Conservation (phyloP, 1,140 invertebrate genomes). For the Drosophila varians region DNA sequence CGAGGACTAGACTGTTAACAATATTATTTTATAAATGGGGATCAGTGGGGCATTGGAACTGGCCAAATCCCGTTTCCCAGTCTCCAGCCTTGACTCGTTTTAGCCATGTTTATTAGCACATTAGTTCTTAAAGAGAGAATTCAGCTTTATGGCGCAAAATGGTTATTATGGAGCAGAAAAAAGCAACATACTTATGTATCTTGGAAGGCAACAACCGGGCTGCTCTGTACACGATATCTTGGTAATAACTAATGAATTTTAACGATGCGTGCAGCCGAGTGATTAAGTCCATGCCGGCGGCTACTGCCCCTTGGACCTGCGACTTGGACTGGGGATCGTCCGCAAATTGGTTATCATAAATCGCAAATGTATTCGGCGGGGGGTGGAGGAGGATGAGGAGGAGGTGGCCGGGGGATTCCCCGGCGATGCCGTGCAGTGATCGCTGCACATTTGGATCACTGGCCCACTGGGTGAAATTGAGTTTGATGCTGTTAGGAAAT, state of each 20-base stretch:
- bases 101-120: background rate
- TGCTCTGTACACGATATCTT: conserved; percentile 11
- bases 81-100: background rate
- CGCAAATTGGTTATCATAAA: conserved; percentile 49
- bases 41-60: conserved; percentile 23
- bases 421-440: conserved; percentile 42
- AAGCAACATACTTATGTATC: background rate
- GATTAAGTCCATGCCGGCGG: conserved; percentile 48
- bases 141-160: conserved; percentile 7
- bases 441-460: conserved; percentile 78
- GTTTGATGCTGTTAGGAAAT: conserved; percentile 66
- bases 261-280: conserved; percentile 67
- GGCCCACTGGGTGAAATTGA: conserved; percentile 83
- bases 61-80: background rate
- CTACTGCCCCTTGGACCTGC: conserved; percentile 25
- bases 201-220: conserved; percentile 37
- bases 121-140: conserved; percentile 1
- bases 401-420: conserved; percentile 10
- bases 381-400: background rate
- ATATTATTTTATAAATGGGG: too few relatives aligned
- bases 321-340: conserved; percentile 22
- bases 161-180: conserved; percentile 25
- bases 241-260: conserved; percentile 50
- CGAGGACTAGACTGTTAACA: too few relatives aligned
- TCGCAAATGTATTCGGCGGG: conserved; percentile 13